phyloP scores from a whole-genome alignment of 2,113 vertebrate genomes.

The Phylloscopus whistleri region DNA sequence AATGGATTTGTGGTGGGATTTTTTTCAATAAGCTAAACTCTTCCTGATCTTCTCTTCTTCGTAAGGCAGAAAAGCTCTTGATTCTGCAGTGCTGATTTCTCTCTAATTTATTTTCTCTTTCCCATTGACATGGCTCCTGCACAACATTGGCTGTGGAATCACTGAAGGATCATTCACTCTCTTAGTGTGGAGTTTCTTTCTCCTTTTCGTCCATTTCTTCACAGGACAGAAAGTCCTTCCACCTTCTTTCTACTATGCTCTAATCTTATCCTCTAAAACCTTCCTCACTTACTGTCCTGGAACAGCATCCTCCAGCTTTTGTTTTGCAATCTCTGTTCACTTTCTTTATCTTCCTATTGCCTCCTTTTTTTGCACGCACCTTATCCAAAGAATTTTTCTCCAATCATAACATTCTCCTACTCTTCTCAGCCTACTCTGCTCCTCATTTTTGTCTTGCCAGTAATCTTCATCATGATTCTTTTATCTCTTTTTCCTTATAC shows the following conservation, averaged over 20 bases:
- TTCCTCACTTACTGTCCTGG: neutral
- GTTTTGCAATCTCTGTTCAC: neutral
- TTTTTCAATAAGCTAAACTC: neutral
- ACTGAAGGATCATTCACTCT: neutral
- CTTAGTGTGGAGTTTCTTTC: neutral
- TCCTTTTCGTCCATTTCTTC: neutral
- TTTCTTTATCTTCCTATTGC: neutral
- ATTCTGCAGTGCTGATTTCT: neutral
- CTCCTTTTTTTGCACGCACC: neutral
- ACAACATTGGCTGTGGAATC: neutral
- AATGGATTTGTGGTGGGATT: rapidly evolving
- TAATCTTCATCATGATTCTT: neutral
- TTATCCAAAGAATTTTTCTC: neutral
- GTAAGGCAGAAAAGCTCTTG: neutral
- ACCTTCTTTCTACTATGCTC: neutral
- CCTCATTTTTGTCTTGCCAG: neutral
- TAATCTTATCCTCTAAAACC: neutral
- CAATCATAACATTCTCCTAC: neutral
- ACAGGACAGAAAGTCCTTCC: neutral
- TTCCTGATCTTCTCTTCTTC: neutral
- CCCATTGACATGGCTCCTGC: neutral
- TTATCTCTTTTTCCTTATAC: neutral
- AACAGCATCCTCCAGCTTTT: neutral
- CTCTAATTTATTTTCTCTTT: neutral
- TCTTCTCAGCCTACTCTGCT: neutral